Evolutionary conservation across 2,113 vertebrate genomes (phyloP).

Genomic region (Triplophysa rosa): DNA sequence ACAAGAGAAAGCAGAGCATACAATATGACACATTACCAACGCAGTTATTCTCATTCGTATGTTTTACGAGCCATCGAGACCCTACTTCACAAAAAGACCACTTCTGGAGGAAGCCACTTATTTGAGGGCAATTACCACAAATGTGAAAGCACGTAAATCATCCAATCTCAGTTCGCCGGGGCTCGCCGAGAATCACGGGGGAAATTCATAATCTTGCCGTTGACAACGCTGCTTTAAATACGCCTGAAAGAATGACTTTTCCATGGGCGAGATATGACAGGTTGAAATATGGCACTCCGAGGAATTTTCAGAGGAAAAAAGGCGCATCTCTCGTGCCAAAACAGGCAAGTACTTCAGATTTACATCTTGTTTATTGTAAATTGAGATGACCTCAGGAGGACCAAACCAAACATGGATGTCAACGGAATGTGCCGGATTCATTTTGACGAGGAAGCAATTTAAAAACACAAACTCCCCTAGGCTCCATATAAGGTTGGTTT

Average conservation of each 20-base stretch:
- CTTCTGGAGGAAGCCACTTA: slow-evolving; percentile 44
- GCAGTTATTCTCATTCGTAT: slow-evolving; percentile 12
- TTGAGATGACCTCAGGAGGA: slow-evolving; percentile 52
- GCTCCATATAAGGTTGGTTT: slow-evolving; percentile 60
- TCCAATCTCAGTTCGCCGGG: slow-evolving; percentile 35
- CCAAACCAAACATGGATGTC: slow-evolving; percentile 20
- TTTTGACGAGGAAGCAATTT: slow-evolving; percentile 58
- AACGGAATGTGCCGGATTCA: slow-evolving; percentile 58
- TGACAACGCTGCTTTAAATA: slow-evolving; percentile 67
- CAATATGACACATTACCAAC: slow-evolving; percentile 13
- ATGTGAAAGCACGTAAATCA: slow-evolving; percentile 49
- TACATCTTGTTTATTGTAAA: slow-evolving; percentile 64
- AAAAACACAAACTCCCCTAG: slow-evolving; percentile 61
- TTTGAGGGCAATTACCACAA: slow-evolving; percentile 45
- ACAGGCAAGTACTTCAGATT: slow-evolving; percentile 43
- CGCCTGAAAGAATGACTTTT: slow-evolving; percentile 63
- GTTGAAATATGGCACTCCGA: slow-evolving; percentile 60
- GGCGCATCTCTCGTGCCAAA: slow-evolving; percentile 47
- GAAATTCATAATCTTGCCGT: slow-evolving; percentile 70
- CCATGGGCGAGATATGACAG: slow-evolving; percentile 66
- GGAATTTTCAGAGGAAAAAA: slow-evolving; percentile 62
- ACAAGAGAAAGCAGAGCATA: slow-evolving; percentile 11
- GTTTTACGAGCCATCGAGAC: slow-evolving; percentile 30
- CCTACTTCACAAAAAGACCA: slow-evolving; percentile 29
- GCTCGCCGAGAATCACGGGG: slow-evolving; percentile 35